phyloP scores from a whole-genome alignment of 2,888 invertebrate species.

The Metalampra italica region DNA sequence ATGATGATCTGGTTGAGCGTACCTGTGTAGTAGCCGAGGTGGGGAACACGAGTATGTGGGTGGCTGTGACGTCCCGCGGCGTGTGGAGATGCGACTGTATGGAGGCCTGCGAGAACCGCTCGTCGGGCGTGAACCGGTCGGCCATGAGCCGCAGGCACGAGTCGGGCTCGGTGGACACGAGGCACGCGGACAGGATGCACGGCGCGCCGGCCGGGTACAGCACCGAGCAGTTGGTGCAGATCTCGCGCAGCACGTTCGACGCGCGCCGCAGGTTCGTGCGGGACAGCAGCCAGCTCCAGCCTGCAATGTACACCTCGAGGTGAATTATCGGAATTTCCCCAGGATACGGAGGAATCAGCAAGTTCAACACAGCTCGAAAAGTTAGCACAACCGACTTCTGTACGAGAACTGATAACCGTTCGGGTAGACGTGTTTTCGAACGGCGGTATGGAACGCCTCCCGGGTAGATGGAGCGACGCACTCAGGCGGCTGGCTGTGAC shows the following conservation, averaged over 20 bases:
- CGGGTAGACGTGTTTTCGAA: no score
- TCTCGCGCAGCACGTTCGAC: slow-evolving; percentile 92
- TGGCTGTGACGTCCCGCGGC: slow-evolving; percentile 97
- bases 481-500: no score
- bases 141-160: slow-evolving; percentile 92
- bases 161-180: slow-evolving; percentile 97
- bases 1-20: no score
- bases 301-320: slow-evolving; percentile 47
- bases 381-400: no score
- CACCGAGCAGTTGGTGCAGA: slow-evolving; percentile 92
- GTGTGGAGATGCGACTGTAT: slow-evolving; percentile 95
- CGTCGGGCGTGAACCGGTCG: slow-evolving; percentile 97
- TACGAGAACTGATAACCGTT: no score
- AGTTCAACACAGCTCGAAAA: no score
- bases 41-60: slow-evolving; percentile 99
- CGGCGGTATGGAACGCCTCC: no score
- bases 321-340: no score
- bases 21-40: slow-evolving; percentile 97
- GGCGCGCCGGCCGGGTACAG: slow-evolving; percentile 91
- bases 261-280: slow-evolving; percentile 93
- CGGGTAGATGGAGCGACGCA: no score
- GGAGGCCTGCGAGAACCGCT: slow-evolving; percentile 91
- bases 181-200: slow-evolving; percentile 97
- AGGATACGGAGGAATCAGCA: no score
- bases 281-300: slow-evolving; percentile 96